These are phyloP conservation scores for Chrysina gloriosa DNA, from an alignment of 2,888 invertebrate species.

Conservation along the genomic window DNA sequence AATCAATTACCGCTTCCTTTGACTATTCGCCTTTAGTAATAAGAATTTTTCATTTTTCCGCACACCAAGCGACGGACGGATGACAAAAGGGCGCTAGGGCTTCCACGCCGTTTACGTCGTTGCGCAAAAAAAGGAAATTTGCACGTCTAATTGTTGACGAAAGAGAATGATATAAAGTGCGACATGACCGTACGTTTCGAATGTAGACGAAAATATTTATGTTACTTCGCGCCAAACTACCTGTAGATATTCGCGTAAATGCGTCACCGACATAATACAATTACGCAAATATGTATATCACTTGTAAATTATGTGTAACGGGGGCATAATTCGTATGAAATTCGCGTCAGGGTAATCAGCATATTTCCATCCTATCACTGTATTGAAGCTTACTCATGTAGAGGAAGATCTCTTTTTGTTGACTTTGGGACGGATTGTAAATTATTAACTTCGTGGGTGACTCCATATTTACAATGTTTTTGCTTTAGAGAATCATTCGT, in stretches of 20 bases:
- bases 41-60: slow-evolving; percentile 13
- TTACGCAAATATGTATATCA: neutral
- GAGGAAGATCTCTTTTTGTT: too few species aligned
- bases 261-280: neutral
- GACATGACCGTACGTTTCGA: neutral
- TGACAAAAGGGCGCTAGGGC: neutral
- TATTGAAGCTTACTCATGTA: too few species aligned
- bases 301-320: neutral
- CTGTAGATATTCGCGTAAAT: neutral
- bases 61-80: neutral
- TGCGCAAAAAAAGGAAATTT: neutral
- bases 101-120: neutral
- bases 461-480: too few species aligned
- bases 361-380: neutral
- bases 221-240: neutral
- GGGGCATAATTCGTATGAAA: neutral
- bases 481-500: too few species aligned
- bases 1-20: slow-evolving; percentile 35
- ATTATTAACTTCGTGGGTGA: too few species aligned
- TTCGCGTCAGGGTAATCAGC: neutral
- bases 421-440: too few species aligned
- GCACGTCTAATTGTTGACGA: too few species aligned
- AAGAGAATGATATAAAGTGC: too few species aligned
- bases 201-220: neutral
- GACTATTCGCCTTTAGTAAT: slow-evolving; percentile 29